A percentile compares a stretch with the other conserved stretches of the same genome.
Conservation (phyloP, 2,888 invertebrate species). For the Siphlonurus alternatus region DNA sequence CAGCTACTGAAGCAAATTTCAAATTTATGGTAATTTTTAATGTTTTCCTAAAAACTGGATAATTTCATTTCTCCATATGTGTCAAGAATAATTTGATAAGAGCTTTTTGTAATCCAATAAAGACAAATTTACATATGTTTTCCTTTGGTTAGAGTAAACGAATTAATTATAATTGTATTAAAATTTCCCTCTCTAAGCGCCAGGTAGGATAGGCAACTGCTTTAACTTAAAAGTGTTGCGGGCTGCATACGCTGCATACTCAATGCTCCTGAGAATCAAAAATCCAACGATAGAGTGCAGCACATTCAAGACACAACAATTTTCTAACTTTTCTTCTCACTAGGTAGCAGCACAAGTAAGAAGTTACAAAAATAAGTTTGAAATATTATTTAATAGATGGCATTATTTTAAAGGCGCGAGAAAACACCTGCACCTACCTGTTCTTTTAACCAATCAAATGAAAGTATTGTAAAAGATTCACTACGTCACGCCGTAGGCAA, state of each 20-base stretch:
- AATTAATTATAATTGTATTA: no score
- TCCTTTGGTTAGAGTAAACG: no score
- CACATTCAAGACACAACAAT: background rate
- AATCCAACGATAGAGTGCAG: background rate
- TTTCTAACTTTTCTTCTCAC: background rate
- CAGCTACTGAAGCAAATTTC: no score
- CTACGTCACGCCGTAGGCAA: background rate
- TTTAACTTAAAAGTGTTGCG: background rate
- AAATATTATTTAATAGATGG: background rate
- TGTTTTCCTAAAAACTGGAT: no score
- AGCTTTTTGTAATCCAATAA: no score
- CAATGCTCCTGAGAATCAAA: background rate
- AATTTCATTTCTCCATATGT: no score
- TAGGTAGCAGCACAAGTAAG: background rate
- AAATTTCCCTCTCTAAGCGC: background rate
- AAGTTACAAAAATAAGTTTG: background rate
- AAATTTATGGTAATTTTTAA: no score
- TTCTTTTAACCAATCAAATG: background rate
- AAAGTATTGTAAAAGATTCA: background rate
- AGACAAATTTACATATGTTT: no score
- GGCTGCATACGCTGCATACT: background rate
- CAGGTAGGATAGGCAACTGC: background rate
- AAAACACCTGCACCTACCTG: background rate
- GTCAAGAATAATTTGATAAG: no score
- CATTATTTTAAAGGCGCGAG: background rate